These are phyloP conservation scores for Rhinopomastus cyanomelas DNA, from an alignment of 2,113 vertebrate species.

Conservation along the genomic window DNA sequence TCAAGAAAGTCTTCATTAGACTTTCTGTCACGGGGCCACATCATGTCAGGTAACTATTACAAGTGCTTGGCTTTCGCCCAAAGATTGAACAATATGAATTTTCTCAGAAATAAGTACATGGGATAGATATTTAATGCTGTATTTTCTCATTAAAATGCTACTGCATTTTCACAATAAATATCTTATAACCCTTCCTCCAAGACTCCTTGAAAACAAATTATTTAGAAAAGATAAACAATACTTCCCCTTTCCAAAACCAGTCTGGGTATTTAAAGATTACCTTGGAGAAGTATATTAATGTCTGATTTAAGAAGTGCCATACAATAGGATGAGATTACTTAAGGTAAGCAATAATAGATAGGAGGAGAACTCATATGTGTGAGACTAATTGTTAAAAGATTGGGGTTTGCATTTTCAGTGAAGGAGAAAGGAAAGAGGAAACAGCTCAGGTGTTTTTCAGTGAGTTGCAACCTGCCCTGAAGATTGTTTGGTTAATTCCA, in stretches of 20 bases:
- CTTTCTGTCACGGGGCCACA: slow-evolving; percentile 52
- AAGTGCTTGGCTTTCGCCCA: slow-evolving; percentile 39
- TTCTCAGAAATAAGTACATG: slow-evolving; percentile 3
- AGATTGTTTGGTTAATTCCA: background rate
- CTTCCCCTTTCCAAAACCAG: background rate
- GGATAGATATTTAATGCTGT: background rate
- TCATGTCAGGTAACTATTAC: slow-evolving; percentile 54
- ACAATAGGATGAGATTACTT: background rate
- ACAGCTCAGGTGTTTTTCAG: background rate
- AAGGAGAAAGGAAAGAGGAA: background rate
- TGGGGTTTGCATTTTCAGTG: background rate
- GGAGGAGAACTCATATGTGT: background rate
- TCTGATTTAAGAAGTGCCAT: background rate
- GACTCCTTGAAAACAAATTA: slow-evolving; percentile 13
- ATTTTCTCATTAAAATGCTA: slow-evolving; percentile 32
- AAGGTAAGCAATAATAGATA: background rate
- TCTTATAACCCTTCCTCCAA: background rate
- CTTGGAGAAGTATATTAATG: slow-evolving; percentile 6
- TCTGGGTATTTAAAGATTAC: slow-evolving; percentile 13
- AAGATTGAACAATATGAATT: slow-evolving; percentile 44
- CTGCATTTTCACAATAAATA: slow-evolving; percentile 29
- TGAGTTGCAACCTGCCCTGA: background rate
- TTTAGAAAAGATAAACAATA: background rate
- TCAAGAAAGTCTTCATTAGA: slow-evolving; percentile 75
- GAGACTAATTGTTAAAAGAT: background rate